Conservation (phyloP, 2,113 vertebrate genomes). For the Aramus guarauna region DNA sequence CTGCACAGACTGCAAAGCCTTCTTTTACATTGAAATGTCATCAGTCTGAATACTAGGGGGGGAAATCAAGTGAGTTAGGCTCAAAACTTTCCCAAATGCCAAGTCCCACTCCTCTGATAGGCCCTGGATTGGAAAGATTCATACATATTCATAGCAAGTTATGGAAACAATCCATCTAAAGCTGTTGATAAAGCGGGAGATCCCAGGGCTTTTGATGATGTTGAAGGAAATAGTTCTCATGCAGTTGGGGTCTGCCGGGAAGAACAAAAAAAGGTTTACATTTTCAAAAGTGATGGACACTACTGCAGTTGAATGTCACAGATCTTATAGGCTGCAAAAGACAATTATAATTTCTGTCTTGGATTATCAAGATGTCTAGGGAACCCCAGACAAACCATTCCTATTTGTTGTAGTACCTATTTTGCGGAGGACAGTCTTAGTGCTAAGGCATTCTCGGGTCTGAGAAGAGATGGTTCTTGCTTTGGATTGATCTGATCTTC, state of each 20-base stretch:
- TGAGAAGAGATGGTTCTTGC: not conserved
- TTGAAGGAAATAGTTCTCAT: not conserved
- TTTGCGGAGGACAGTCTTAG: not conserved
- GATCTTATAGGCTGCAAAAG: not conserved
- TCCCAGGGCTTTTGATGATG: not conserved
- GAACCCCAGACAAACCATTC: not conserved
- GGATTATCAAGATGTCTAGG: not conserved
- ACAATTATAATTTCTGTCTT: not conserved
- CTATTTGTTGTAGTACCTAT: not conserved
- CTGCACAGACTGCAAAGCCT: not conserved
- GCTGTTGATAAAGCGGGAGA: not conserved
- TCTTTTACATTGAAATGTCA: not conserved
- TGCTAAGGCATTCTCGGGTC: not conserved
- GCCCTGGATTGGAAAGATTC: not conserved
- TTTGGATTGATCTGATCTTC: not conserved
- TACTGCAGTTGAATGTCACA: not conserved
- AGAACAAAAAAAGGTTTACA: not conserved
- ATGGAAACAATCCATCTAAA: not conserved
- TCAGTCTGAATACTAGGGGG: not conserved
- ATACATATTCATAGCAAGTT: not conserved
- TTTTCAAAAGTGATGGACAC: not conserved
- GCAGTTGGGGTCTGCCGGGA: not conserved
- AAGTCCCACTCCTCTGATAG: not conserved
- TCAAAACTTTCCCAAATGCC: not conserved
- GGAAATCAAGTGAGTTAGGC: not conserved